These are phyloP conservation scores for Luperina nickerlii DNA, from an alignment of 2,888 invertebrate species.

Conservation along the genomic window DNA sequence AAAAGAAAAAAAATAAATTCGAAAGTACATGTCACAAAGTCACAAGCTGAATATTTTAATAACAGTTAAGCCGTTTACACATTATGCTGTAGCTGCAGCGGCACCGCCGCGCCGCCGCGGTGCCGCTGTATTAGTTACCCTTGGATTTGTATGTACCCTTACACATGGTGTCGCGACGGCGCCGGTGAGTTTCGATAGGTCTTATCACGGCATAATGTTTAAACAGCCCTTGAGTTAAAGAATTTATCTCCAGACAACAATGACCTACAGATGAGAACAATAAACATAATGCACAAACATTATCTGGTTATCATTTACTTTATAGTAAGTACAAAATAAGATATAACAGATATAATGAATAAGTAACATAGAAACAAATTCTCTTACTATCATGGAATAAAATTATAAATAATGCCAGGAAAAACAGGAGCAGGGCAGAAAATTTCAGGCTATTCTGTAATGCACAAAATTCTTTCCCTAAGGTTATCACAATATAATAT, in stretches of 20 bases:
- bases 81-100: no score
- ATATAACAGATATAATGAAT: neutral
- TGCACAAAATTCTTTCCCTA: neutral
- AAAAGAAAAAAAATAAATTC: no score
- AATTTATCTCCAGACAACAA: neutral
- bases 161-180: no score
- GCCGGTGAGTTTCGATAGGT: no score
- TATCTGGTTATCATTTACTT: slow-evolving; percentile 1
- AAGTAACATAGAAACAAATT: neutral
- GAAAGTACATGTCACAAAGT: no score
- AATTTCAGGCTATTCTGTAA: neutral
- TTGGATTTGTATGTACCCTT: no score
- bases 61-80: no score
- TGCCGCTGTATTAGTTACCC: no score
- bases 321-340: neutral
- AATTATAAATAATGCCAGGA: slow-evolving; percentile 9
- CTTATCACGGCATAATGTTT: no score
- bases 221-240: no score
- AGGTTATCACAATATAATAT: neutral
- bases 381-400: neutral
- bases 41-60: no score
- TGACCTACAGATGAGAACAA: neutral
- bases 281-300: neutral
- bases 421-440: neutral
- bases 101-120: no score